These are phyloP conservation scores for Poecilus cupreus DNA, from an alignment of 2,888 invertebrate genomes.

Conservation along the genomic window DNA sequence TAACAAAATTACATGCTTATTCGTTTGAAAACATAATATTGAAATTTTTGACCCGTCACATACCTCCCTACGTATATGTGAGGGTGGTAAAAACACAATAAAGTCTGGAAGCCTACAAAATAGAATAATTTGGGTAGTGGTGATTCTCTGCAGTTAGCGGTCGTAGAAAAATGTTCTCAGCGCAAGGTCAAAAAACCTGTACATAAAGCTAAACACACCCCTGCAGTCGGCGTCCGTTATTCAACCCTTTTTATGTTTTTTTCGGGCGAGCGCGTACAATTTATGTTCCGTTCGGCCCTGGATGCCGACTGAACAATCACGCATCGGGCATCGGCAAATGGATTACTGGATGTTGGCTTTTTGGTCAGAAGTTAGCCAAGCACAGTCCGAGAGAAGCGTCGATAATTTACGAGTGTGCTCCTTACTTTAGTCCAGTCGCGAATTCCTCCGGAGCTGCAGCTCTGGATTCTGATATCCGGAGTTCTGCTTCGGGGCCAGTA, in stretches of 20 bases:
- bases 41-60: too few species aligned
- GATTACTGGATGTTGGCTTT: conserved; percentile 66
- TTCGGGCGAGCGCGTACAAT: conserved; percentile 57
- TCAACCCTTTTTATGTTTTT: conserved; percentile 41
- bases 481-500: not conserved
- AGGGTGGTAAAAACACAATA: too few species aligned
- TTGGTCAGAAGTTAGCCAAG: conserved; percentile 58
- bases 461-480: not conserved
- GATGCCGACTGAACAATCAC: conserved; percentile 62
- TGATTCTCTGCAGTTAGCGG: too few species aligned
- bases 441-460: conserved; percentile 20
- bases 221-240: not conserved
- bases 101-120: too few species aligned
- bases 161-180: not conserved
- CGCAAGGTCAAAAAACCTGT: conserved; percentile 18
- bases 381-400: conserved; percentile 21
- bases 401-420: conserved; percentile 48
- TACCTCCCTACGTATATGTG: too few species aligned
- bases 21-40: too few species aligned
- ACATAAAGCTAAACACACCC: not conserved
- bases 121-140: too few species aligned
- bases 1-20: too few species aligned
- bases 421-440: not conserved
- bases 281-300: conserved; percentile 63
- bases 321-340: conserved; percentile 64